A percentile compares a stretch with the other conserved stretches of the same genome.
phyloP scores from a whole-genome alignment of 1,140 invertebrate genomes.

The Cherax destructor region DNA sequence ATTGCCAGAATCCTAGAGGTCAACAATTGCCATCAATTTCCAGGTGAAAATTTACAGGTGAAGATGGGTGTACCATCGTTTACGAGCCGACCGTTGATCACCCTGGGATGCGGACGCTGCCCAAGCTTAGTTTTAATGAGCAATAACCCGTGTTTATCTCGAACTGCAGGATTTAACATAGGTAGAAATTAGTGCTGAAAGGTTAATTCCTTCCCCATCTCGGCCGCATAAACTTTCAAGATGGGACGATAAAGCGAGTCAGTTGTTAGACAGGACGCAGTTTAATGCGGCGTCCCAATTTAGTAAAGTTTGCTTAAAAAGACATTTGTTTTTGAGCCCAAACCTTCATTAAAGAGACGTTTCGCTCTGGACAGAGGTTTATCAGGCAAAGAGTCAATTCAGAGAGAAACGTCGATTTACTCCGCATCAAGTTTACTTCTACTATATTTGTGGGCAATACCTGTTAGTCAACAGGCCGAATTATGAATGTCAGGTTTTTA shows the following conservation, averaged over 20 bases:
- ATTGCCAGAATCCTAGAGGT: slow-evolving; percentile 12
- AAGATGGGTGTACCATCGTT: background rate
- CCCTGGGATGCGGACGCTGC: background rate
- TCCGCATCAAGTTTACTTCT: too few relatives aligned
- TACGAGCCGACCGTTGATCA: background rate
- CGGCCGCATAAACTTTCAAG: background rate
- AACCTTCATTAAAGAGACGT: too few relatives aligned
- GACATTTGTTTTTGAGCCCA: too few relatives aligned
- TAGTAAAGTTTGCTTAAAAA: background rate
- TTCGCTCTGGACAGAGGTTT: too few relatives aligned
- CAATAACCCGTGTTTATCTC: background rate
- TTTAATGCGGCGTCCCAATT: background rate
- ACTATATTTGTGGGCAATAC: too few relatives aligned
- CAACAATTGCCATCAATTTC: slow-evolving; percentile 16
- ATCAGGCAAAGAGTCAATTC: too few relatives aligned
- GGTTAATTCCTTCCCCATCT: background rate
- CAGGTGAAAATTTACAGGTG: slow-evolving; percentile 7
- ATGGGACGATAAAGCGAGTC: background rate
- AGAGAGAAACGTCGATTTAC: too few relatives aligned
- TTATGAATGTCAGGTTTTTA: too few relatives aligned
- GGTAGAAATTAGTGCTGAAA: slow-evolving; percentile 4
- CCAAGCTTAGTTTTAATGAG: background rate
- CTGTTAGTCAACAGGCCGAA: too few relatives aligned
- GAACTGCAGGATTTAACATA: background rate
- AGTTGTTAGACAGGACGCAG: background rate